Conservation (phyloP, 2,113 vertebrate species). For the Neotoma lepida region DNA sequence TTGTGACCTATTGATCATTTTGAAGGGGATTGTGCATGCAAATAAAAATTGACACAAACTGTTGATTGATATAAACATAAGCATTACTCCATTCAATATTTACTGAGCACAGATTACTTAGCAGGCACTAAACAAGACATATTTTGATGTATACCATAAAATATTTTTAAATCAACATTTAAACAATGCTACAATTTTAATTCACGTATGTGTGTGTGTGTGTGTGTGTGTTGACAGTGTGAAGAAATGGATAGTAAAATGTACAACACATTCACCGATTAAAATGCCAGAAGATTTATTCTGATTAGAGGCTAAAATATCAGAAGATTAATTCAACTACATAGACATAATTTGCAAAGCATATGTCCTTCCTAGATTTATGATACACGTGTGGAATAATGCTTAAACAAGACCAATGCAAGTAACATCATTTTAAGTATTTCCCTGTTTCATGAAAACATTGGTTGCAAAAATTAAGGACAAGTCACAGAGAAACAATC, state of each 20-base stretch:
- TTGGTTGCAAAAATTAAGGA: neutral
- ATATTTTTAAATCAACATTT: slow-evolving; percentile 38
- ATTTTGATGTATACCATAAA: slow-evolving; percentile 8
- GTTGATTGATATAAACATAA: neutral
- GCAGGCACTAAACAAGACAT: neutral
- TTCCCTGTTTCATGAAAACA: slow-evolving; percentile 26
- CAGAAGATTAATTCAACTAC: neutral
- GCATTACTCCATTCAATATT: neutral
- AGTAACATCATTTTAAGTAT: neutral
- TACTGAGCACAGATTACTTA: neutral
- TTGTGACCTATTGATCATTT: neutral
- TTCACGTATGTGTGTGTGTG: neutral
- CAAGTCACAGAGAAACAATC: neutral
- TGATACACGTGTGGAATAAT: neutral
- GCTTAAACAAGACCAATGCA: slow-evolving; percentile 24
- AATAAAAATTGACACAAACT: neutral
- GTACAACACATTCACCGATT: neutral
- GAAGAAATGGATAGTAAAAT: neutral
- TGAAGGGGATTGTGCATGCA: neutral
- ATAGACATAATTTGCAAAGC: neutral
- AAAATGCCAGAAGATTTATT: slow-evolving; percentile 21
- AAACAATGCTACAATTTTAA: neutral
- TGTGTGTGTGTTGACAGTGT: neutral
- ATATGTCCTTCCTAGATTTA: neutral
- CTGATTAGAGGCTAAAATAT: neutral